These are phyloP conservation scores for Ypsolopha scabrella DNA, from an alignment of 2,888 invertebrate species.

Conservation along the genomic window DNA sequence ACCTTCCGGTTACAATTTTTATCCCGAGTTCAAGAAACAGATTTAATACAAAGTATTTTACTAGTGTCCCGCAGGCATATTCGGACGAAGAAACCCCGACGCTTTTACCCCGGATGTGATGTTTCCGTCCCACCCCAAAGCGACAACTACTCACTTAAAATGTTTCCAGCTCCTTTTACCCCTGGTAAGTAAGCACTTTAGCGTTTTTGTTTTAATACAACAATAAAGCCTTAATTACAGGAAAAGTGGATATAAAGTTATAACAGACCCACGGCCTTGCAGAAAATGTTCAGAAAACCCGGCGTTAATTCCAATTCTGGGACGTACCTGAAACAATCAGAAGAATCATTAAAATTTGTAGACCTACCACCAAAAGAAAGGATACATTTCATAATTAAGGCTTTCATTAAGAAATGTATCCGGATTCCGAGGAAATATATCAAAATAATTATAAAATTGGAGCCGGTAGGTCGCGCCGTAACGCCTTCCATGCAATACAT, in stretches of 20 bases:
- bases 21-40: constrained; percentile 30
- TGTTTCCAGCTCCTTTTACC: background rate
- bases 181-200: background rate
- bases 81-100: constrained; percentile 29
- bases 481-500: constrained; percentile 52
- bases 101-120: constrained; percentile 33
- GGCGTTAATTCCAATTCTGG: constrained; percentile 1
- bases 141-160: constrained; percentile 24
- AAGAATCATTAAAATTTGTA: constrained; percentile 11
- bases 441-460: constrained; percentile 36
- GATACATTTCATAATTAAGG: constrained; percentile 21
- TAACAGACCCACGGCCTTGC: background rate
- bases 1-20: constrained; percentile 41
- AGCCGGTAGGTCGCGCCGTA: constrained; percentile 17
- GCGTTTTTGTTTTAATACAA: background rate
- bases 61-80: constrained; percentile 39
- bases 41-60: constrained; percentile 42
- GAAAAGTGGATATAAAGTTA: background rate
- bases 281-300: background rate
- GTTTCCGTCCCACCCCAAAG: constrained; percentile 28
- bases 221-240: background rate
- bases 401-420: constrained; percentile 21
- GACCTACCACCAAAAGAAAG: constrained; percentile 8
- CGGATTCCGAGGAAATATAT: constrained; percentile 20
- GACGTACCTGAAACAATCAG: constrained; percentile 44